Conservation (phyloP, 2,888 invertebrate genomes). For the Drosophila hamatofila region DNA sequence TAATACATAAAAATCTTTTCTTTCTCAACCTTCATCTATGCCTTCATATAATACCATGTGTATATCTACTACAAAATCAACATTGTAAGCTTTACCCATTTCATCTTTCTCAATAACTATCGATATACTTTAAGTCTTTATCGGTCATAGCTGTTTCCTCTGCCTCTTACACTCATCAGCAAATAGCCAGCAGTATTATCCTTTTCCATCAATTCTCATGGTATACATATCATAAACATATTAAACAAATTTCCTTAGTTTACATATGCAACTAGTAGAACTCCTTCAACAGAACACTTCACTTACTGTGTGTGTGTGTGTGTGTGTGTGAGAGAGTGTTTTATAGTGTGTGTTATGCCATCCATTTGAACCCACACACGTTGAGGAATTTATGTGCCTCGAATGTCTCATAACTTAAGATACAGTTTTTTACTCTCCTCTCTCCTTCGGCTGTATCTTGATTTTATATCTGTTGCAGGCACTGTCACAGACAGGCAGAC, state of each 20-base stretch:
- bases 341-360: constrained; percentile 13
- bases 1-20: no score
- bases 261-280: neutral
- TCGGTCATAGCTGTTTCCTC: neutral
- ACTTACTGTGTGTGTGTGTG: neutral
- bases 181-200: no score
- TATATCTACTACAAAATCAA: no score
- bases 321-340: neutral
- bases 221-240: neutral
- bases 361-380: constrained; percentile 69
- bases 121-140: no score
- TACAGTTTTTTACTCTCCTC: constrained; percentile 38
- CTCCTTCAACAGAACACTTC: constrained; percentile 23
- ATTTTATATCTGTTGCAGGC: constrained; percentile 30
- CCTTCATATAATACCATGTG: no score
- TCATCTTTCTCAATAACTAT: no score
- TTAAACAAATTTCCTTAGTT: neutral
- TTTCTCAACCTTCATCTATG: no score
- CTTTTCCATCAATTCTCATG: neutral
- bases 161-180: neutral
- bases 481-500: neutral
- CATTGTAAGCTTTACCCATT: no score
- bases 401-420: constrained; percentile 65
- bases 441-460: constrained; percentile 26
- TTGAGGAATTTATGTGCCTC: constrained; percentile 70